Conservation (phyloP, 2,888 invertebrate genomes). For the Harpalus rubripes region DNA sequence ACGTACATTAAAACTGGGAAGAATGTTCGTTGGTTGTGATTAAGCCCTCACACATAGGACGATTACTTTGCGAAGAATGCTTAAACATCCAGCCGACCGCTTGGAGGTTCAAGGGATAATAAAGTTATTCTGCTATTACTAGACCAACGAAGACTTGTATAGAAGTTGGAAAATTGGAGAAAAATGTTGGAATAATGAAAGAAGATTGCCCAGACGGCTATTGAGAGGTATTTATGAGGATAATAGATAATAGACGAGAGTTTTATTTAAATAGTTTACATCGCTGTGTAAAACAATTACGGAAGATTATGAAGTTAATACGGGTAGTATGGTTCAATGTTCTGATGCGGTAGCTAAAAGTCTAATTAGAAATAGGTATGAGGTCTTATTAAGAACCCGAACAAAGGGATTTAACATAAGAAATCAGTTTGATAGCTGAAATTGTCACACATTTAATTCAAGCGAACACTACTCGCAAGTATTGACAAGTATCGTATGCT, state of each 20-base stretch:
- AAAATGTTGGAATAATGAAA: constrained; percentile 46
- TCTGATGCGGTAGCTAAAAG: neutral
- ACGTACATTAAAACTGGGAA: constrained; percentile 52
- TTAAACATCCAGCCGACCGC: constrained; percentile 17
- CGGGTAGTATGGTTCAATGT: neutral
- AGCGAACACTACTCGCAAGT: too few species aligned
- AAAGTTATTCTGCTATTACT: constrained; percentile 60
- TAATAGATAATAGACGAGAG: neutral
- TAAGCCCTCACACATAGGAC: constrained; percentile 60
- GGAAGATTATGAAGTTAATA: constrained; percentile 5
- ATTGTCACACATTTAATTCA: too few species aligned
- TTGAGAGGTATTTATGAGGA: constrained; percentile 2
- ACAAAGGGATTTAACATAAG: too few species aligned
- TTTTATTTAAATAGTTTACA: neutral
- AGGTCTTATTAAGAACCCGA: too few species aligned
- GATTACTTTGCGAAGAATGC: constrained; percentile 31
- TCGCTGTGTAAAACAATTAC: neutral
- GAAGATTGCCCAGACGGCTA: constrained; percentile 6
- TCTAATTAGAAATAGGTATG: neutral
- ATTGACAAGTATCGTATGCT: too few species aligned
- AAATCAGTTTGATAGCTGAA: too few species aligned
- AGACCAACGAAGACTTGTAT: constrained; percentile 1
- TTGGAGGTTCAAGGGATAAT: constrained; percentile 34
- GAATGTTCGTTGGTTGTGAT: constrained; percentile 42
- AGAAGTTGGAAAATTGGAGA: constrained; percentile 24